Evolutionary conservation across 23 tunicate species (phyloP).

Genomic region (Trididemnum nubilum): DNA sequence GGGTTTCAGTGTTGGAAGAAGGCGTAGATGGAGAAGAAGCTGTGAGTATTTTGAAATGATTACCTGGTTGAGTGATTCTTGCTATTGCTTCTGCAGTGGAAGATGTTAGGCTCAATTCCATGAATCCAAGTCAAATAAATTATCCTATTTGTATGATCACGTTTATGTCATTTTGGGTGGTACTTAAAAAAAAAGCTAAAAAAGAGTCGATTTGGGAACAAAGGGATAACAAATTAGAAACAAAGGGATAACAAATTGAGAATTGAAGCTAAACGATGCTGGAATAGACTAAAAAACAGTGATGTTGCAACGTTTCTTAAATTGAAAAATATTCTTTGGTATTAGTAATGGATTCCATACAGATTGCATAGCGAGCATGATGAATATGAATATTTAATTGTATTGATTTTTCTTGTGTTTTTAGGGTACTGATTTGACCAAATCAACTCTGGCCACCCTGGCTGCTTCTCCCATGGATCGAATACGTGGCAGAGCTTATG

Average conservation of each 20-base stretch:
- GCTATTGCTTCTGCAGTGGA: background rate
- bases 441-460: conserved; percentile 81
- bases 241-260: too few relatives aligned
- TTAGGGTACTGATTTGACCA: conserved; percentile 88
- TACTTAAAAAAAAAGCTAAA: too few relatives aligned
- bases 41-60: conserved; percentile 67
- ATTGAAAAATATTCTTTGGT: too few relatives aligned
- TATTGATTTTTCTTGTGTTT: background rate
- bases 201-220: too few relatives aligned
- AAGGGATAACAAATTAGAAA: too few relatives aligned
- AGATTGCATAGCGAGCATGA: too few relatives aligned
- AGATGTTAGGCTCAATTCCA: background rate
- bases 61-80: background rate
- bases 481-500: conserved; percentile 82
- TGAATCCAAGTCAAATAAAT: background rate
- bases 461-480: conserved; percentile 82
- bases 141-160: background rate
- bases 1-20: conserved; percentile 96
- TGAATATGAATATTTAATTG: background rate
- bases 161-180: too few relatives aligned
- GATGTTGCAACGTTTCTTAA: too few relatives aligned
- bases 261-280: too few relatives aligned
- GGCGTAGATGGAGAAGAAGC: conserved; percentile 96
- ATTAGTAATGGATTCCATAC: too few relatives aligned
- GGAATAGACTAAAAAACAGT: too few relatives aligned